Evolutionary conservation across 2,113 vertebrate species (phyloP).

Genomic region (Ascaphus truei): DNA sequence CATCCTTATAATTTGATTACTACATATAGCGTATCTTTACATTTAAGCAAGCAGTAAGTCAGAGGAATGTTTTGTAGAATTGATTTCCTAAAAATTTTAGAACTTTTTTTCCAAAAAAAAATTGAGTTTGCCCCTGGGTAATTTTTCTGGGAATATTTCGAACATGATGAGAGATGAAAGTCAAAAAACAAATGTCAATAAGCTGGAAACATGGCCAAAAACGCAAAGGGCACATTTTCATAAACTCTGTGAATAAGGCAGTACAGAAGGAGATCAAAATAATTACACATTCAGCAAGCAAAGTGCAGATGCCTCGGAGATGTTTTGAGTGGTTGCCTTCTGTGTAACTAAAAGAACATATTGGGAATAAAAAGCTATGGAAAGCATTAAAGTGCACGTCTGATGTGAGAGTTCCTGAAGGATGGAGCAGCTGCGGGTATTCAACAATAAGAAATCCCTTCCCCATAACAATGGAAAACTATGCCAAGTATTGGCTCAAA

Average conservation of each 20-base stretch:
- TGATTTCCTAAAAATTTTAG: too few relatives aligned
- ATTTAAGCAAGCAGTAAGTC: too few relatives aligned
- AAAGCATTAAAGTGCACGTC: constrained; percentile 40
- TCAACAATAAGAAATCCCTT: constrained; percentile 42
- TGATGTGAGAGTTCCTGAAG: constrained; percentile 40
- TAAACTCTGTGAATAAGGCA: constrained; percentile 14
- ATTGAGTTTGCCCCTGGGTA: too few relatives aligned
- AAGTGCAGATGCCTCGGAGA: constrained; percentile 24
- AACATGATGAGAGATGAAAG: too few relatives aligned
- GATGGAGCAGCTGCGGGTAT: constrained; percentile 27
- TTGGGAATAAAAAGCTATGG: constrained; percentile 24
- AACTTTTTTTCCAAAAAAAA: too few relatives aligned
- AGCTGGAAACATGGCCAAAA: constrained; percentile 7
- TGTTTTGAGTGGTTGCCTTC: constrained; percentile 37
- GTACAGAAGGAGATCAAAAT: constrained; percentile 19
- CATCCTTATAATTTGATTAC: too few relatives aligned
- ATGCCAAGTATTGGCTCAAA: constrained; percentile 19
- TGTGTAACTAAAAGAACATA: constrained; percentile 45
- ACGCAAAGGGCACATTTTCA: constrained; percentile 30
- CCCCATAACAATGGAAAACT: background rate
- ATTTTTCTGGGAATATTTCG: too few relatives aligned
- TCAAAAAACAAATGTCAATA: background rate
- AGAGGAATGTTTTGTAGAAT: too few relatives aligned
- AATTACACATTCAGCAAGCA: constrained; percentile 21
- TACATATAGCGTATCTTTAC: too few relatives aligned